phyloP scores from a whole-genome alignment of 2,113 vertebrate genomes.

The Pyrgilauda ruficollis region DNA sequence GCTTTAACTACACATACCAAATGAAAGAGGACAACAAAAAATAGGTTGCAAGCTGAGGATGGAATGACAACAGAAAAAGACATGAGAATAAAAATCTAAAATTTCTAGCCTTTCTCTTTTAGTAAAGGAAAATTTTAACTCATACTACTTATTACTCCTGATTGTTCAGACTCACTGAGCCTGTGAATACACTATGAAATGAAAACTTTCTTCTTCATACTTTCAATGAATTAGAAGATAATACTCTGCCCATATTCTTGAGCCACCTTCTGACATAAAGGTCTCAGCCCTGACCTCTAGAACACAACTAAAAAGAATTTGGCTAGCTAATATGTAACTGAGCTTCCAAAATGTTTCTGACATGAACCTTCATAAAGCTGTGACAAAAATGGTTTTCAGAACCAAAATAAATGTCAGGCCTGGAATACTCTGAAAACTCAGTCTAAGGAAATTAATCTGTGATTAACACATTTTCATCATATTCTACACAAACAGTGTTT shows the following conservation, averaged over 20 bases:
- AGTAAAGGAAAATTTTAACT: background rate
- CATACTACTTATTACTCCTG: background rate
- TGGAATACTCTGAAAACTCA: background rate
- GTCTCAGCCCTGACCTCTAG: background rate
- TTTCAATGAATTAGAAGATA: background rate
- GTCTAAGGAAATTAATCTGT: background rate
- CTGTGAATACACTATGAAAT: background rate
- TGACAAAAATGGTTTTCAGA: background rate
- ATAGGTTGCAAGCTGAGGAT: background rate
- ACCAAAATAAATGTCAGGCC: background rate
- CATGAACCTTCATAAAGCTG: background rate
- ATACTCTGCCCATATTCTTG: background rate
- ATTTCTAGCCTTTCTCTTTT: background rate
- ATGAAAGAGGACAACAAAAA: background rate
- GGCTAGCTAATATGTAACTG: background rate
- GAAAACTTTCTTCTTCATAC: background rate
- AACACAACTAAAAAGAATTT: background rate
- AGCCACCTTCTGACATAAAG: background rate
- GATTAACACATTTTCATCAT: background rate
- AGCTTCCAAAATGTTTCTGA: constrained; percentile 4
- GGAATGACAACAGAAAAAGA: background rate
- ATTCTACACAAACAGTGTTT: background rate
- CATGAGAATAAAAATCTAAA: background rate
- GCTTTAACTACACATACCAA: background rate
- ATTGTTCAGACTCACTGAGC: background rate